phyloP scores from a whole-genome alignment of 2,113 vertebrate species.

The Thomomys bottae region DNA sequence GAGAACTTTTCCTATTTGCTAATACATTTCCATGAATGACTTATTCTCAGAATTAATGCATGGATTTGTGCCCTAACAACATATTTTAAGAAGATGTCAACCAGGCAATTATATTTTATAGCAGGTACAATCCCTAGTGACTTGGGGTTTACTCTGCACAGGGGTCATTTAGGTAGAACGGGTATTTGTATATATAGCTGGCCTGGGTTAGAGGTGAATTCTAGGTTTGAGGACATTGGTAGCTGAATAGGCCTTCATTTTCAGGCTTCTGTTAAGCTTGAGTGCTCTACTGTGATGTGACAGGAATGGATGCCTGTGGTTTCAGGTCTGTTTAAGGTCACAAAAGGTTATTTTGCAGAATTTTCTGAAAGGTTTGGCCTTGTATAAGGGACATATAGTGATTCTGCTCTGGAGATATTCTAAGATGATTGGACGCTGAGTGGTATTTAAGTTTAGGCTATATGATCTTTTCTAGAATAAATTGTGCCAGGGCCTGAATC shows the following conservation, averaged over 20 bases:
- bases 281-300: not conserved
- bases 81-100: conserved; percentile 1
- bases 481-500: not conserved
- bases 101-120: not conserved
- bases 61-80: conserved; percentile 8
- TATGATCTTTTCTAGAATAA: not conserved
- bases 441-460: not conserved
- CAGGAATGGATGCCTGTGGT: not conserved
- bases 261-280: not conserved
- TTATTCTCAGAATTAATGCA: not conserved
- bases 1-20: not conserved
- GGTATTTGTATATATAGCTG: not conserved
- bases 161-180: not conserved
- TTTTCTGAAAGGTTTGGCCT: conserved; percentile 30
- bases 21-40: not conserved
- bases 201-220: not conserved
- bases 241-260: not conserved
- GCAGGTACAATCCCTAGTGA: not conserved
- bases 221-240: not conserved
- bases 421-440: not conserved
- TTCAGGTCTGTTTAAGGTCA: conserved; percentile 31
- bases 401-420: not conserved
- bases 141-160: not conserved
- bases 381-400: not conserved
- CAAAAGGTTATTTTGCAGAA: not conserved